Conservation (phyloP, 2,113 vertebrate genomes). For the Sakesphorus luctuosus region DNA sequence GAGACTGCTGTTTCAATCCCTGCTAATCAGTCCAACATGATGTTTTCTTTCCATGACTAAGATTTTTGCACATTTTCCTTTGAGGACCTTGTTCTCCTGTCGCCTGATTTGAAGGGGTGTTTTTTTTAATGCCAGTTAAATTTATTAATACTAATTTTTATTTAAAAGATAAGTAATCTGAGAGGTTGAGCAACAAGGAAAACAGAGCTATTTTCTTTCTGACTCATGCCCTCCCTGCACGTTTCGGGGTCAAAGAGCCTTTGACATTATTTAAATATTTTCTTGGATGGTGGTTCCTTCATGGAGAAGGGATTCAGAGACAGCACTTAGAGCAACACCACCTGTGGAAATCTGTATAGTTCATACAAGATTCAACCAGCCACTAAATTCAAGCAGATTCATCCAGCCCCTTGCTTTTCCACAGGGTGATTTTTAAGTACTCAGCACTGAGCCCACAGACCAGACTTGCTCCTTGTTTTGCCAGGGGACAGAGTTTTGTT, state of each 20-base stretch:
- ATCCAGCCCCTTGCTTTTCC: fast-evolving
- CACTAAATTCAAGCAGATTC: no score
- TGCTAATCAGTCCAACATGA: not conserved
- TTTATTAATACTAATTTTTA: not conserved
- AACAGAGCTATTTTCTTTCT: not conserved
- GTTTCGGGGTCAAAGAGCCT: not conserved
- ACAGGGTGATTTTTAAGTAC: not conserved
- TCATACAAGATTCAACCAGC: not conserved
- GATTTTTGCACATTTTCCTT: not conserved
- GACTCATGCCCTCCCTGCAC: not conserved
- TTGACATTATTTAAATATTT: not conserved
- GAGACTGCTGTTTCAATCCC: not conserved
- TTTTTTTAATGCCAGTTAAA: not conserved
- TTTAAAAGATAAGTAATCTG: not conserved
- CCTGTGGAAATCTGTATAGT: not conserved
- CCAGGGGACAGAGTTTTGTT: not conserved
- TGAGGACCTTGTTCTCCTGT: not conserved
- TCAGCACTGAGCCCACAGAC: not conserved
- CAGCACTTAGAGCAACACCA: not conserved
- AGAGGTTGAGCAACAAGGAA: not conserved
- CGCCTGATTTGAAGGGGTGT: not conserved
- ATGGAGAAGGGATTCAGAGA: not conserved
- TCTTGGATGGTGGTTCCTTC: not conserved
- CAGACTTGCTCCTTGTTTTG: not conserved
- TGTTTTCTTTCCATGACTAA: not conserved